Percentiles rank a stretch among this genome's conserved stretches.
These are phyloP conservation scores for Novumbra hubbsi DNA, from an alignment of 2,797 vertebrate species.

Conservation along the genomic window DNA sequence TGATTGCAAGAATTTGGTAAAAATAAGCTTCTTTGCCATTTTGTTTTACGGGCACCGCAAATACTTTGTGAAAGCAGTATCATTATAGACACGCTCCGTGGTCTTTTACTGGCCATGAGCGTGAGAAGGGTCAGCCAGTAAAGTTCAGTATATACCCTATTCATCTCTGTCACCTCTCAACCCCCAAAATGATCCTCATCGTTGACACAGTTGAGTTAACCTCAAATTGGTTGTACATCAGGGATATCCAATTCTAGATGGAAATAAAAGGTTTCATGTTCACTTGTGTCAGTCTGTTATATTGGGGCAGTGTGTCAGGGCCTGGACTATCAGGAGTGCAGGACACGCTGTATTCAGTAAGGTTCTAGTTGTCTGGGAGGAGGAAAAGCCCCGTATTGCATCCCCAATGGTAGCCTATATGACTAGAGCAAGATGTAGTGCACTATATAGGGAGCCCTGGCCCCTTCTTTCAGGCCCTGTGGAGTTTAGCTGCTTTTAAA, in stretches of 20 bases:
- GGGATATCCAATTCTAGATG: too few species aligned
- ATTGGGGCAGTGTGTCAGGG: neutral
- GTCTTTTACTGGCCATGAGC: neutral
- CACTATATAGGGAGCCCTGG: neutral
- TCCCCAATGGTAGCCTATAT: neutral
- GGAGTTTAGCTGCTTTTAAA: too few species aligned
- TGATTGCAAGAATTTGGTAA: too few species aligned
- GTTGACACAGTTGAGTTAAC: neutral
- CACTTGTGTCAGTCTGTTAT: neutral
- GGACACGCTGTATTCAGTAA: conserved; percentile 45
- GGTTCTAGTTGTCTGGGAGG: conserved; percentile 21
- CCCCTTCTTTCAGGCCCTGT: too few species aligned
- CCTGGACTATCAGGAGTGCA: neutral
- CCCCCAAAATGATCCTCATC: neutral
- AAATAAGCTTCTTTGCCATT: too few species aligned
- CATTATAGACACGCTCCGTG: neutral
- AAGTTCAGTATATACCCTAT: neutral
- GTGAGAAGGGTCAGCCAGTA: neutral
- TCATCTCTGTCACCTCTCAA: neutral
- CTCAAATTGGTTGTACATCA: neutral
- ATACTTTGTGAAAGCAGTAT: neutral
- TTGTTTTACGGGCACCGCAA: too few species aligned
- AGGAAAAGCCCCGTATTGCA: neutral
- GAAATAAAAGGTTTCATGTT: neutral
- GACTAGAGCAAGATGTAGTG: neutral